Base-by-base conservation (phyloP, 2,113 vertebrate genomes). In the Saguinus imperator region DNA sequence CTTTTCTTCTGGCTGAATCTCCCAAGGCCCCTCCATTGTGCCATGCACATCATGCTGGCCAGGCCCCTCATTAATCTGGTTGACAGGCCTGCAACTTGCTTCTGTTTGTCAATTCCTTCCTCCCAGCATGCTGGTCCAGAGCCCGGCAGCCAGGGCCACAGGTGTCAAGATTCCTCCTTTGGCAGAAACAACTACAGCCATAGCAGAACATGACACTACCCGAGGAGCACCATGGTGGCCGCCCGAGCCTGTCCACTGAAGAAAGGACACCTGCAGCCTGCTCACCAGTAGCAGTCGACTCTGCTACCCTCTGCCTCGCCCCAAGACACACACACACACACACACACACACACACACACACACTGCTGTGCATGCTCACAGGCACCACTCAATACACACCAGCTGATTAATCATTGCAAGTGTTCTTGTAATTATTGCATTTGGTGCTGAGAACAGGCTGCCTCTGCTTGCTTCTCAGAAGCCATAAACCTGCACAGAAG, bases 401-500 rank as follows among this genome's bases (percentile, higher is more conserved):
- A 50, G 76, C 95, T 97, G 96, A 97, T 97, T 98, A 97, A 98
- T 97, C 96, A 96, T 12, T 45, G 94, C 96, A 72, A 95, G 95
- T 96, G 96, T 92, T 96, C 72, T 97, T 96, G 87, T 96, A 94
- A 98, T 97, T 93, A 96, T 92, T 95, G 87, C 87, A 72, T 89
- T 96, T n/a, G 75, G 92, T 91, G 89, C 90, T 80, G 87, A 97
- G 96, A 88, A 96, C 92, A 96, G 87, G 58, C 97, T 96, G 96
- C 95, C 95, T 96, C 87, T 92, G 94, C 94, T 87, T 16, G 75
- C 90, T 96, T 97, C 97, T 97, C 95, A 97, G 96, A 97, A 97
- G 92, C 96, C 95, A 95, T 97, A 97, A 97, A 97, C 94, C 94
- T 89, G 94, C 96, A 97, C 87, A 93, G 96, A 94, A 97, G 92